A percentile compares a stretch with the other conserved stretches of the same genome.
Evolutionary conservation across 2,888 invertebrate genomes (phyloP).

Genomic region (Caenorhabditis macrosperma): DNA sequence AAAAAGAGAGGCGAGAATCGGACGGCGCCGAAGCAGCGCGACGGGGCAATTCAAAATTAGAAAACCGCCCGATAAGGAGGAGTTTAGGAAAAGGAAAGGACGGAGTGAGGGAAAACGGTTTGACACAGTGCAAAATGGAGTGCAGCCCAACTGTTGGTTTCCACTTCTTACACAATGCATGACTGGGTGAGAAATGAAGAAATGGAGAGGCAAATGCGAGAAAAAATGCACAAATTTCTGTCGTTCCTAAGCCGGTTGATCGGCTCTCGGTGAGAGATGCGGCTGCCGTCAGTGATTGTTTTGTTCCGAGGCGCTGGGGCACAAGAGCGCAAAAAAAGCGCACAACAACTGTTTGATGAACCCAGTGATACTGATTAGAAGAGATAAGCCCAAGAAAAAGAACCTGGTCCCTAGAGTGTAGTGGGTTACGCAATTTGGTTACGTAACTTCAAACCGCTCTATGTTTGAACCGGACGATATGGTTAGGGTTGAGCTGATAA

Average conservation of each 20-base stretch:
- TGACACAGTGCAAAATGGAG: too few relatives aligned
- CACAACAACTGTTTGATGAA: constrained; percentile 45
- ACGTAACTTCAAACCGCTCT: not conserved
- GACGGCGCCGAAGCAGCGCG: too few relatives aligned
- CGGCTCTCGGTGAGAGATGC: not conserved
- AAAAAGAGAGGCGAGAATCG: too few relatives aligned
- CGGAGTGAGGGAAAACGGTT: too few relatives aligned
- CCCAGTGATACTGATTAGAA: constrained; percentile 10
- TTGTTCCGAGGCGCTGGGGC: not conserved
- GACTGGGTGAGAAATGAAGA: too few relatives aligned
- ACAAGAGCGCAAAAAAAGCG: constrained; percentile 20
- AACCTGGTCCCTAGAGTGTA: not conserved
- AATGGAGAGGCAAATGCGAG: too few relatives aligned
- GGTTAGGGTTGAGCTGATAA: not conserved
- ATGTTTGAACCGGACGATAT: not conserved
- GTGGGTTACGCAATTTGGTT: not conserved
- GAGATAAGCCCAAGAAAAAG: not conserved
- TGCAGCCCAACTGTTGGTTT: too few relatives aligned
- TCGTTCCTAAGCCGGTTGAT: not conserved
- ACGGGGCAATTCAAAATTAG: too few relatives aligned
- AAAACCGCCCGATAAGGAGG: too few relatives aligned
- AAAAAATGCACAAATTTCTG: not conserved
- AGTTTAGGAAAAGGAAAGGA: too few relatives aligned
- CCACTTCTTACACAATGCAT: too few relatives aligned
- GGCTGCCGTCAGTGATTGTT: constrained; percentile 8